Evolutionary conservation across 1,140 invertebrate species (phyloP).

Genomic region (Zaprionus davidi): DNA sequence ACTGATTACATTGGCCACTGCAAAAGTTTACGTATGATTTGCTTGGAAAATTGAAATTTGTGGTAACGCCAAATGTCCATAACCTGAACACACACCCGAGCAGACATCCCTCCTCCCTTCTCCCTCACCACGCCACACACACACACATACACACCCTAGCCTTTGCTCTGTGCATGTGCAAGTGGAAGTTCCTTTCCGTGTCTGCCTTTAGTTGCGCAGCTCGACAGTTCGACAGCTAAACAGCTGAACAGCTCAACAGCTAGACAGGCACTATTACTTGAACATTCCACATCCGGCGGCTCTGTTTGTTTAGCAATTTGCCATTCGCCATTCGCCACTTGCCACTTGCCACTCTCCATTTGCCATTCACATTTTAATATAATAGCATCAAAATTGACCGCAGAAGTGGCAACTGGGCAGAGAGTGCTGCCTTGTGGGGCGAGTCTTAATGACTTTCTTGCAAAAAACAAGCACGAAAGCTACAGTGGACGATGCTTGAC

Average conservation of each 20-base stretch:
- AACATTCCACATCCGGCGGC: slow-evolving; percentile 38
- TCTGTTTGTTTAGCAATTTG: slow-evolving; percentile 23
- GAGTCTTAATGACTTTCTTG: neutral
- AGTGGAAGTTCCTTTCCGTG: slow-evolving; percentile 9
- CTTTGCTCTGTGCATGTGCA: neutral
- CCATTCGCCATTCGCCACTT: slow-evolving; percentile 12
- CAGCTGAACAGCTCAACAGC: slow-evolving; percentile 18
- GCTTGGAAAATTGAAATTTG: slow-evolving; percentile 74
- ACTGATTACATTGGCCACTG: slow-evolving; percentile 63
- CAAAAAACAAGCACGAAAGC: neutral
- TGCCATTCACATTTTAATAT: slow-evolving; percentile 56
- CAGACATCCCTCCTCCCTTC: neutral
- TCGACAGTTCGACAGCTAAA: slow-evolving; percentile 22
- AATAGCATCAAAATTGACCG: slow-evolving; percentile 47
- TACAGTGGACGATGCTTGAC: neutral
- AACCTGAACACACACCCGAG: neutral
- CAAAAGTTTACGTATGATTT: slow-evolving; percentile 77
- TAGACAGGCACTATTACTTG: slow-evolving; percentile 49
- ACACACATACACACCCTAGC: too few species aligned
- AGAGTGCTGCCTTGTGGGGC: neutral
- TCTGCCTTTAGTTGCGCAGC: slow-evolving; percentile 38
- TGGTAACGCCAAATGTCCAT: slow-evolving; percentile 34
- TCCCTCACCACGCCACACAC: too few species aligned
- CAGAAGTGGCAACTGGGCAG: neutral
- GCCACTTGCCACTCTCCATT: slow-evolving; percentile 18